Conservation (phyloP, 2,888 invertebrate genomes). For the Branchinecta sandiegonensis region DNA sequence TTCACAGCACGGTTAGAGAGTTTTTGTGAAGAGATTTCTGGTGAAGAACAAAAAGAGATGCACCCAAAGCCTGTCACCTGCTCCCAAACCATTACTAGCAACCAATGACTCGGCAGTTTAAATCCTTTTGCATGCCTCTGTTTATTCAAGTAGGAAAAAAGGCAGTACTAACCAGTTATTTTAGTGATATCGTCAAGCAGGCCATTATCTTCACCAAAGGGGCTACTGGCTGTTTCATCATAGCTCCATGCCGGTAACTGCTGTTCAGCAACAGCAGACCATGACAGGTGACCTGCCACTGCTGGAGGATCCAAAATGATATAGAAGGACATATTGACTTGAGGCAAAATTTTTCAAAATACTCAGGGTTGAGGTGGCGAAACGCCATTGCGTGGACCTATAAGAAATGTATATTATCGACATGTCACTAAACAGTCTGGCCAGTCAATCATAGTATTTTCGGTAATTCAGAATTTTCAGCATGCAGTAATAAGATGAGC, state of each 20-base stretch:
- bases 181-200: neutral
- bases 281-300: neutral
- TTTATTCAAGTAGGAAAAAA: too few species aligned
- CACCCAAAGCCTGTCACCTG: too few species aligned
- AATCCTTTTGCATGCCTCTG: too few species aligned
- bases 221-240: neutral
- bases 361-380: neutral
- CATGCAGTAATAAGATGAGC: too few species aligned
- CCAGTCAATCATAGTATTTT: too few species aligned
- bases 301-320: neutral
- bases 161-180: neutral
- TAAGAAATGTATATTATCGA: neutral
- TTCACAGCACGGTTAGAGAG: too few species aligned
- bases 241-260: neutral
- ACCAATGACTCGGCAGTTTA: too few species aligned
- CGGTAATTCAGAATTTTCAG: too few species aligned
- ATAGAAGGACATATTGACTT: neutral
- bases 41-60: too few species aligned
- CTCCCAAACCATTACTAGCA: too few species aligned
- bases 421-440: too few species aligned
- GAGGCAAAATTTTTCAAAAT: constrained; percentile 13
- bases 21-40: too few species aligned
- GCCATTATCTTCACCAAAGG: constrained; percentile 6
- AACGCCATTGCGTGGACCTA: neutral
- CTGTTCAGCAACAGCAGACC: neutral